Percentiles rank a stretch among this genome's conserved stretches.
phyloP scores from a whole-genome alignment of 2,888 invertebrate genomes.

The Trichopria drosophilae region DNA sequence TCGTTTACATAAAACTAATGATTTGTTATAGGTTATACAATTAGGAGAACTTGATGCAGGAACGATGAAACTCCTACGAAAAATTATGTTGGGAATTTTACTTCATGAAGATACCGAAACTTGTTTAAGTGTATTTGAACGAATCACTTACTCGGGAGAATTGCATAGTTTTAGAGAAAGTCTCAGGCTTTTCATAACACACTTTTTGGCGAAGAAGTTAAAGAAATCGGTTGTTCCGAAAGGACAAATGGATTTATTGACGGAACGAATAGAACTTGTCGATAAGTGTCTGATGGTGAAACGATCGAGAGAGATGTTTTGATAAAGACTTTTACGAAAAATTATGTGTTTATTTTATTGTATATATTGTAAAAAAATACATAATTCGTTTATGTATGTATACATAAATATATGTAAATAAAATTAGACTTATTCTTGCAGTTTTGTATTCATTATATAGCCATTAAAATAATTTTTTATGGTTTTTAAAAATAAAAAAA shows the following conservation, averaged over 20 bases:
- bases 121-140: slow-evolving; percentile 69
- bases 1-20: slow-evolving; percentile 13
- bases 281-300: slow-evolving; percentile 70
- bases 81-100: slow-evolving; percentile 75
- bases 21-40: slow-evolving; percentile 70
- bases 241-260: slow-evolving; percentile 60
- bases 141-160: slow-evolving; percentile 73
- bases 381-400: background rate
- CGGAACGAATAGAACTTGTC: slow-evolving; percentile 66
- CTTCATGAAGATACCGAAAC: slow-evolving; percentile 67
- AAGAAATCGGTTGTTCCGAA: slow-evolving; percentile 56
- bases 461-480: no score
- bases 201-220: slow-evolving; percentile 75
- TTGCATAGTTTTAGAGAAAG: slow-evolving; percentile 82
- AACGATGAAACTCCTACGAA: slow-evolving; percentile 77
- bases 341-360: background rate
- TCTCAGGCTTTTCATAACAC: slow-evolving; percentile 80
- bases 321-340: background rate
- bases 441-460: no score
- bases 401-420: background rate
- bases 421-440: no score
- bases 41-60: slow-evolving; percentile 83
- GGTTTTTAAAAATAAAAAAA: no score
- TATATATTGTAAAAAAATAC: background rate
- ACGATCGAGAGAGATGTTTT: slow-evolving; percentile 54